These are phyloP conservation scores for Lordiphosa andalusiaca DNA, from an alignment of 2,888 invertebrate genomes.

Conservation along the genomic window DNA sequence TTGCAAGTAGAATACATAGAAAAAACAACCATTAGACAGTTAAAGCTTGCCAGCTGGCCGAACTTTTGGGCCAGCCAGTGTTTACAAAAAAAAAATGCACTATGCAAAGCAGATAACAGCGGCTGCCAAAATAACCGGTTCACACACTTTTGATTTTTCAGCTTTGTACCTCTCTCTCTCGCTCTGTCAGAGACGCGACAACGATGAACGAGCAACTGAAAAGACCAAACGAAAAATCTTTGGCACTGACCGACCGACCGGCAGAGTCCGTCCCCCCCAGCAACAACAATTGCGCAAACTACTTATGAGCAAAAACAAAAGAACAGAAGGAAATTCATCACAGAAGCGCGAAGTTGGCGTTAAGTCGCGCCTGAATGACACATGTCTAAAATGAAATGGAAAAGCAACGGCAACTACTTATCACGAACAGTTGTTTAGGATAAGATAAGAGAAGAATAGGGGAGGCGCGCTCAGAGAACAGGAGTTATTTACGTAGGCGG, in stretches of 20 bases:
- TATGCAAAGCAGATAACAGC: slow-evolving; percentile 19
- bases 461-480: too few relatives aligned
- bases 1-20: slow-evolving; percentile 6
- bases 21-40: not conserved
- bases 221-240: slow-evolving; percentile 33
- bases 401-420: not conserved
- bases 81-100: slow-evolving; percentile 4
- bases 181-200: slow-evolving; percentile 51
- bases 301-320: slow-evolving; percentile 17
- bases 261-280: slow-evolving; percentile 14
- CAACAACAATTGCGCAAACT: slow-evolving; percentile 15
- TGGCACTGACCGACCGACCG: slow-evolving; percentile 42
- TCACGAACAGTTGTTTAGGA: not conserved
- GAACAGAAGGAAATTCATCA: slow-evolving; percentile 21
- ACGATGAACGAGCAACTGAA: slow-evolving; percentile 47
- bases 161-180: slow-evolving; percentile 32
- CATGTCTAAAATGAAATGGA: slow-evolving; percentile 18
- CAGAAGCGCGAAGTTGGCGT: slow-evolving; percentile 9
- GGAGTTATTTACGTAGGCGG: too few relatives aligned
- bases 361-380: slow-evolving; percentile 34
- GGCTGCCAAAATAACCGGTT: slow-evolving; percentile 16
- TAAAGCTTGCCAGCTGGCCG: not conserved
- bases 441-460: slow-evolving; percentile 2
- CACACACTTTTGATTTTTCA: slow-evolving; percentile 10
- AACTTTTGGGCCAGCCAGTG: slow-evolving; percentile 1